Percentiles rank a stretch among this genome's conserved stretches.
Conservation (phyloP, 1,140 invertebrate genomes). For the Ips nitidus region DNA sequence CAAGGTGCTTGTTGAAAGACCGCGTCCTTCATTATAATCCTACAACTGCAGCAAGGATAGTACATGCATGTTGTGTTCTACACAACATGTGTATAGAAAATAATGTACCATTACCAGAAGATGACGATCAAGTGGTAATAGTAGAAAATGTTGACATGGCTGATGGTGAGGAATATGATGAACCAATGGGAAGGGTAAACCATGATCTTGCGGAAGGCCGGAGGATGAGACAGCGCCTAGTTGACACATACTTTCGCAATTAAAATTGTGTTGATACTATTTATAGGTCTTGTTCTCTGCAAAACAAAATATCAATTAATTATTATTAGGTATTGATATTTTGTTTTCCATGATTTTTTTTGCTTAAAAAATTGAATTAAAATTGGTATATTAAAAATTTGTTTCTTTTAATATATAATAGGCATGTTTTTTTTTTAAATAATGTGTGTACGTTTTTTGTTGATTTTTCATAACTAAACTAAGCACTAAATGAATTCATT, state of each 20-base stretch:
- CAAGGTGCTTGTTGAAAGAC: no score
- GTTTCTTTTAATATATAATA: no score
- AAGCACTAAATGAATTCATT: no score
- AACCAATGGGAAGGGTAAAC: not conserved
- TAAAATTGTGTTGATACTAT: not conserved
- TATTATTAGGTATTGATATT: no score
- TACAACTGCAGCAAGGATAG: not conserved
- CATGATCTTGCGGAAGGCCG: not conserved
- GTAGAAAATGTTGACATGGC: not conserved
- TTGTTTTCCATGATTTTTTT: no score
- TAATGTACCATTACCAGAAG: not conserved
- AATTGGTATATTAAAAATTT: no score
- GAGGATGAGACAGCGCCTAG: not conserved
- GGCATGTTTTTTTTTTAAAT: no score
- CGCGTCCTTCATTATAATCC: no score
- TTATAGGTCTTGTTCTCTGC: not conserved
- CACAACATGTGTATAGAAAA: conserved; percentile 1
- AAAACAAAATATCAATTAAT: no score
- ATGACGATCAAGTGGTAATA: not conserved
- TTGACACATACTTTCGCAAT: not conserved
- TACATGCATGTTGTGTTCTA: conserved; percentile 1
- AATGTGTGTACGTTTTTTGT: no score
- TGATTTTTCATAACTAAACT: no score
- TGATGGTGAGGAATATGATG: not conserved
- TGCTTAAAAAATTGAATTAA: no score